Evolutionary conservation across 1,140 invertebrate species (phyloP).

Genomic region (Choristoneura fumiferana): DNA sequence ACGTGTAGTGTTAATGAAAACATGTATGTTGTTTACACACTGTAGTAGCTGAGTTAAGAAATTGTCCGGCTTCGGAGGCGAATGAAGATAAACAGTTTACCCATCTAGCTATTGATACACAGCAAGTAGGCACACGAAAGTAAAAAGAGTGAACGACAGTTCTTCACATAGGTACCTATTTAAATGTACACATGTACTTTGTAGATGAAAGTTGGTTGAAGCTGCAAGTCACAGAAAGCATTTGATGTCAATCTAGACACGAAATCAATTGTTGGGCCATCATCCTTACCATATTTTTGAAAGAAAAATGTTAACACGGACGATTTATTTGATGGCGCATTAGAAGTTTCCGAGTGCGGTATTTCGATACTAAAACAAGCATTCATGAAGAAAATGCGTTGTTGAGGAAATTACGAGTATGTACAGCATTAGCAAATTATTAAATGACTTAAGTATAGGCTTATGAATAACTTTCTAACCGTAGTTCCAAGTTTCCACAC

Average conservation of each 20-base stretch:
- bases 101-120: conserved; percentile 22
- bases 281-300: too few relatives aligned
- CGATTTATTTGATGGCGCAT: neutral
- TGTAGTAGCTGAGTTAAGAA: conserved; percentile 10
- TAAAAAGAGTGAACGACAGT: conserved; percentile 20
- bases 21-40: conserved; percentile 17
- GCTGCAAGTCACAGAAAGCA: too few relatives aligned
- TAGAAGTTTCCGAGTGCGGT: too few relatives aligned
- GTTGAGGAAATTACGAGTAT: neutral
- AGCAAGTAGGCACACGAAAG: conserved; percentile 22
- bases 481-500: conserved; percentile 18
- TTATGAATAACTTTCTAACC: conserved; percentile 26
- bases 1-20: conserved; percentile 23
- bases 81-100: conserved; percentile 7
- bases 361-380: too few relatives aligned
- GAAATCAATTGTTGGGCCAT: too few relatives aligned
- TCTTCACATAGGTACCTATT: too few relatives aligned
- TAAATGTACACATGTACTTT: too few relatives aligned
- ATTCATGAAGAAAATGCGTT: too few relatives aligned
- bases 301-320: too few relatives aligned
- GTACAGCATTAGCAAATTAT: conserved; percentile 10
- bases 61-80: conserved; percentile 10
- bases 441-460: neutral
- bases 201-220: too few relatives aligned
- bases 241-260: too few relatives aligned